Conservation (phyloP, 2,797 vertebrate species). For the Dromococcyx pavoninus region DNA sequence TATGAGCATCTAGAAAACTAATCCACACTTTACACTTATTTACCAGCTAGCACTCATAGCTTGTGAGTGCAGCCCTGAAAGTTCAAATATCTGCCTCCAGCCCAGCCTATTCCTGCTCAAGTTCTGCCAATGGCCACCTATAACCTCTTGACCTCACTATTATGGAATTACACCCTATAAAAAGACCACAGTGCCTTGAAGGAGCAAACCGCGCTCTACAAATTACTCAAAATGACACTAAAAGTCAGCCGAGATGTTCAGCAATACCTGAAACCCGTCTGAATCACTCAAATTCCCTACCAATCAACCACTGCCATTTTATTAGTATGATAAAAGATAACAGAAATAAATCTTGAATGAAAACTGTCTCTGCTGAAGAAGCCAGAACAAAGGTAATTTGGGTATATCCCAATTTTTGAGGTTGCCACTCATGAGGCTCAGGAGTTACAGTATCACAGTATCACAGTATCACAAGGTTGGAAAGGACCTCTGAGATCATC, state of each 20-base stretch:
- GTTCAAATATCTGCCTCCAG: not conserved
- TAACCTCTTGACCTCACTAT: not conserved
- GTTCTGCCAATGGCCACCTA: not conserved
- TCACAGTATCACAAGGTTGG: too few relatives aligned
- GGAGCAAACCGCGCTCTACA: not conserved
- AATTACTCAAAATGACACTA: not conserved
- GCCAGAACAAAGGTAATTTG: not conserved
- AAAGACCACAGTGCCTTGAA: not conserved
- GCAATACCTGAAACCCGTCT: not conserved
- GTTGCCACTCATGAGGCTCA: not conserved
- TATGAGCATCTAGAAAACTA: not conserved
- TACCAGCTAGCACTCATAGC: not conserved
- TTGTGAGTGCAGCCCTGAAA: not conserved
- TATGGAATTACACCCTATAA: not conserved
- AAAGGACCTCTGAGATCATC: too few relatives aligned
- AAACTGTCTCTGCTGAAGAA: not conserved
- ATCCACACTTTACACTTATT: not conserved
- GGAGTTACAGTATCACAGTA: too few relatives aligned
- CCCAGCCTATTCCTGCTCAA: not conserved
- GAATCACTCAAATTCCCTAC: not conserved
- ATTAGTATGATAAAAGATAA: not conserved
- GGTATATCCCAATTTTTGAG: not conserved
- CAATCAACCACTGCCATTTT: not conserved
- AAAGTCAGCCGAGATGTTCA: not conserved
- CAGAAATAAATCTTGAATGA: not conserved